phyloP scores from a whole-genome alignment of 2,888 invertebrate genomes.

The Pyrrhopygopsis socrates region DNA sequence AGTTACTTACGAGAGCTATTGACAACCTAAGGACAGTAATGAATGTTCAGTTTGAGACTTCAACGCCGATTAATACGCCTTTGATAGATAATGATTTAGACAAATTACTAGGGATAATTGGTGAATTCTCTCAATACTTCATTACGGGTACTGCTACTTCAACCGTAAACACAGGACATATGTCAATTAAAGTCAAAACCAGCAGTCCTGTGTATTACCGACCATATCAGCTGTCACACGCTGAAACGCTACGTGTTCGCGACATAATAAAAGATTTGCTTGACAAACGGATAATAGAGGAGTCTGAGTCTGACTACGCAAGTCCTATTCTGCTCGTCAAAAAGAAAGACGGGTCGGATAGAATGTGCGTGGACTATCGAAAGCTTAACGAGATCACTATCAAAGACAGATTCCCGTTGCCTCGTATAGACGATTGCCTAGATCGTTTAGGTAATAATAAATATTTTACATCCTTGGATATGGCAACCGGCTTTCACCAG shows the following conservation, averaged over 20 bases:
- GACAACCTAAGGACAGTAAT: background rate
- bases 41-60: background rate
- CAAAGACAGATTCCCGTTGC: conserved; percentile 1
- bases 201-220: too few relatives aligned
- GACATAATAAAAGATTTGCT: background rate
- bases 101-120: background rate
- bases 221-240: background rate
- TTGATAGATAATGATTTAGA: background rate
- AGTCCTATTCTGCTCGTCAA: conserved; percentile 5
- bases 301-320: conserved; percentile 14
- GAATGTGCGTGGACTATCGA: conserved; percentile 2
- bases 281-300: background rate
- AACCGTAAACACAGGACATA: background rate
- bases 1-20: background rate
- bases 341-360: background rate
- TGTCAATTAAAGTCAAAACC: background rate
- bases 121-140: background rate
- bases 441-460: background rate
- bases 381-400: conserved; percentile 8
- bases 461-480: background rate
- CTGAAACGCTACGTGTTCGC: background rate
- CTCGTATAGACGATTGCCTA: background rate
- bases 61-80: background rate
- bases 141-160: background rate
- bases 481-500: background rate